Conservation (phyloP, 2,888 invertebrate species). For the Idaea aversata region DNA sequence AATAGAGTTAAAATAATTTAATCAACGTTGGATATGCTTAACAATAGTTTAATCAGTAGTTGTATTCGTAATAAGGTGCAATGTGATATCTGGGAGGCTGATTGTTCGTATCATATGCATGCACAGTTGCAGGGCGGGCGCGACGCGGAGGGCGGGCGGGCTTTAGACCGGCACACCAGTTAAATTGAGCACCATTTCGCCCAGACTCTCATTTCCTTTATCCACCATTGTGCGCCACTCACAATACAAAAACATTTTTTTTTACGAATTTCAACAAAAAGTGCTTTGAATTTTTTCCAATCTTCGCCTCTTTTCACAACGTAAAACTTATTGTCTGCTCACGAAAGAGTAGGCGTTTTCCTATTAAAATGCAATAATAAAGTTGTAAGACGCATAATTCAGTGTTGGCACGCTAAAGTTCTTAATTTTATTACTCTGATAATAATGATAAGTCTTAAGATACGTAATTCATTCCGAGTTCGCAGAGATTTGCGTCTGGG, state of each 20-base stretch:
- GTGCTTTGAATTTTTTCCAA: conserved; percentile 78
- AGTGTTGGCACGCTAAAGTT: conserved; percentile 26
- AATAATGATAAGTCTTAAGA: conserved; percentile 75
- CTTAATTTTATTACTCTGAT: conserved; percentile 69
- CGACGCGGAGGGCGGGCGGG: conserved; percentile 30
- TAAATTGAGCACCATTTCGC: conserved; percentile 74
- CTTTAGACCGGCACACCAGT: conserved; percentile 56
- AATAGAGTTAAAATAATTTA: background rate
- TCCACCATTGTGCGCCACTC: conserved; percentile 73
- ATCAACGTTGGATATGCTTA: background rate
- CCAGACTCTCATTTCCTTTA: conserved; percentile 79
- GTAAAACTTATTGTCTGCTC: conserved; percentile 71
- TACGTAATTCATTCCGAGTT: conserved; percentile 72
- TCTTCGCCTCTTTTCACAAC: conserved; percentile 74
- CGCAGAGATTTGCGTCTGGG: conserved; percentile 68
- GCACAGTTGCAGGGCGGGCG: conserved; percentile 26
- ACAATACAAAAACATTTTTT: conserved; percentile 78
- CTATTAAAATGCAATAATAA: conserved; percentile 49
- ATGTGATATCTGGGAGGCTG: conserved; percentile 41
- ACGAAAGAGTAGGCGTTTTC: conserved; percentile 48
- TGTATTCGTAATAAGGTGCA: conserved; percentile 35
- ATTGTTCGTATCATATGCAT: conserved; percentile 54
- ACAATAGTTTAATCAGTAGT: conserved; percentile 11
- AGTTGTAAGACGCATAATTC: conserved; percentile 14
- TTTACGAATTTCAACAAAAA: conserved; percentile 77